A percentile compares a stretch with the other conserved stretches of the same genome.
Conservation (phyloP, 2,797 vertebrate species). For the Esox lucius region DNA sequence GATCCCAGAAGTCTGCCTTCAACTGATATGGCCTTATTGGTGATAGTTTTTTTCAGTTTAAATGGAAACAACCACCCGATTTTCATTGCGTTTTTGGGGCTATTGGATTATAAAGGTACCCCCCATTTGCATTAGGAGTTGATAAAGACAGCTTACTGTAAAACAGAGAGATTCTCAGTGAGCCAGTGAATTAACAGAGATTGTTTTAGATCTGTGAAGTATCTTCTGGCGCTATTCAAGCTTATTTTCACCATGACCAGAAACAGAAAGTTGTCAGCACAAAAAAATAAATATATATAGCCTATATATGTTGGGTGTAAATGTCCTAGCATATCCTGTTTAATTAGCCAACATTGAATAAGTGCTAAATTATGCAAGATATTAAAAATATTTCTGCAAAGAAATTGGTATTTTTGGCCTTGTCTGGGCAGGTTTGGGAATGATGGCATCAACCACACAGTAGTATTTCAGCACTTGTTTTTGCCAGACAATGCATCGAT, state of each 20-base stretch:
- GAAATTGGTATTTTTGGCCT: neutral
- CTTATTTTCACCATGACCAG: neutral
- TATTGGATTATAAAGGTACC: neutral
- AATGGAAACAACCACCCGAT: slow-evolving; percentile 38
- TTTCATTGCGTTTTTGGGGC: slow-evolving; percentile 16
- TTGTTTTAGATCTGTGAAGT: neutral
- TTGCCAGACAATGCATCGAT: slow-evolving; percentile 17
- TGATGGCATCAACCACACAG: neutral
- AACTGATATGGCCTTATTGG: neutral
- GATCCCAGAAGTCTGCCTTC: neutral
- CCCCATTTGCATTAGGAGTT: no score
- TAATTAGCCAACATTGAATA: neutral
- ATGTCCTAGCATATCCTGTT: neutral
- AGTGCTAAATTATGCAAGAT: no score
- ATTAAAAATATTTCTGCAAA: neutral
- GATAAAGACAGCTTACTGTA: neutral
- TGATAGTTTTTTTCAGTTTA: slow-evolving; percentile 22
- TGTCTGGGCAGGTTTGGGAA: neutral
- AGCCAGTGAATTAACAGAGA: neutral
- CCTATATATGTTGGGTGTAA: neutral
- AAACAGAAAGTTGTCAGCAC: neutral
- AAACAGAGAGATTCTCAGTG: neutral
- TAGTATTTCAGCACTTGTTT: neutral
- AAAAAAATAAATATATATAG: neutral
- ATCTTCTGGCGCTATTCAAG: neutral